Evolutionary conservation across 2,888 invertebrate species (phyloP).

Genomic region (Drosophila koepferae): DNA sequence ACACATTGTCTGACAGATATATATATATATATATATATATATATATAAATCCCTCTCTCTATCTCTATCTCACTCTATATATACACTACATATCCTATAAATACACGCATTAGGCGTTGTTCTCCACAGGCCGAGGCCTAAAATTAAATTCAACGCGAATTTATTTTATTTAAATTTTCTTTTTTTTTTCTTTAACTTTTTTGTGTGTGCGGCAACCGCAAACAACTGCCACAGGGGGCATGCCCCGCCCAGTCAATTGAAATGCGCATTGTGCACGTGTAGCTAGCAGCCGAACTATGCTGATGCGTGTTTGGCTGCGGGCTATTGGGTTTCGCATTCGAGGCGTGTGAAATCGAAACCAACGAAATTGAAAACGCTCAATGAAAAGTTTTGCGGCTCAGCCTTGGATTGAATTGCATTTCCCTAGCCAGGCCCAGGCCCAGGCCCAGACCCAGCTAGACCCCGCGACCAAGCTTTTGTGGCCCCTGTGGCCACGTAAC

Average conservation of each 20-base stretch:
- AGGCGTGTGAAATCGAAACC: constrained; percentile 76
- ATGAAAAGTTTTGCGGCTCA: constrained; percentile 70
- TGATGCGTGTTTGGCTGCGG: constrained; percentile 39
- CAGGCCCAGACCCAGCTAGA: constrained; percentile 9
- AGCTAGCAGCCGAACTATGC: constrained; percentile 27
- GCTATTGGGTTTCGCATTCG: constrained; percentile 37
- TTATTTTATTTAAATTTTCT: not conserved
- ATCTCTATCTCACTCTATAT: constrained; percentile 16
- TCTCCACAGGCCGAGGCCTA: constrained; percentile 36
- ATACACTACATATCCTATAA: constrained; percentile 35
- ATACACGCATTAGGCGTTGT: constrained; percentile 33
- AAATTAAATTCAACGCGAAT: constrained; percentile 31
- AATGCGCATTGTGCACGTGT: constrained; percentile 29
- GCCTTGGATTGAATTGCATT: constrained; percentile 74
- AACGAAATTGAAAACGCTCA: constrained; percentile 73
- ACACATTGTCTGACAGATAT: constrained; percentile 35
- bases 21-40: constrained; percentile 14
- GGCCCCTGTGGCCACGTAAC: constrained; percentile 66
- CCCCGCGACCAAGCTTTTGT: constrained; percentile 43
- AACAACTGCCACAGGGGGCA: constrained; percentile 28
- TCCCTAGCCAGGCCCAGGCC: constrained; percentile 36
- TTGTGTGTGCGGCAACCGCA: constrained; percentile 31
- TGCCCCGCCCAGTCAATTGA: constrained; percentile 24
- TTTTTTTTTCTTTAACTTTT: not conserved
- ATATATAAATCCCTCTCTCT: constrained; percentile 1